Evolutionary conservation across 2,113 vertebrate genomes (phyloP), one percentile per base, ranked within the genome.

Genomic region (Lucifuga dentata): DNA sequence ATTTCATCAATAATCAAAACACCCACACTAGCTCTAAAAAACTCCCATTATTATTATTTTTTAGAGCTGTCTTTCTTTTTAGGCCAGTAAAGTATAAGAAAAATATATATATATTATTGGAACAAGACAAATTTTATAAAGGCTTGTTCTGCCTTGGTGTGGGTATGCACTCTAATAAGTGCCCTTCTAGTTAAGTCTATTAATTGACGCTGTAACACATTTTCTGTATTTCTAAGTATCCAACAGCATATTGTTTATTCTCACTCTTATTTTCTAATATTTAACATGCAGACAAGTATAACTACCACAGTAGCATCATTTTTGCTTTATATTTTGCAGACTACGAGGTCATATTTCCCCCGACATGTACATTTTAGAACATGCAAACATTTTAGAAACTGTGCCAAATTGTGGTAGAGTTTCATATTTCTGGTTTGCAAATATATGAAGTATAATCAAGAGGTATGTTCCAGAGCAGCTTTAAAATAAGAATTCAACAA

Each of bases 181-280:
- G n/a, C n/a, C n/a, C n/a, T n/a, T n/a, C n/a, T n/a, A n/a, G n/a
- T n/a, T n/a, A n/a, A n/a, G n/a, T n/a, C n/a, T n/a, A n/a, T n/a
- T n/a, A n/a, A n/a, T n/a, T n/a, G n/a, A n/a, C n/a, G n/a, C n/a
- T n/a, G n/a, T n/a, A n/a, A n/a, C n/a, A n/a, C n/a, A n/a, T 52
- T 40, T 45, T 40, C 45, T 26, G 10, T 52, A 40, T 71, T 68
- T 32, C 53, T 53, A 46, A 16, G n/a, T n/a, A n/a, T n/a, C n/a
- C n/a, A n/a, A n/a, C n/a, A n/a, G n/a, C n/a, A n/a, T n/a, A n/a
- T n/a, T n/a, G n/a, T n/a, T n/a, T n/a, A n/a, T n/a, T 50, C 40
- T 23, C 16, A 71, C 35, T 43, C 73, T 44, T 55, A 70, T 58
- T 40, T 76, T n/a, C 36, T n/a, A 24, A 36, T 19, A 32, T n/a